These are phyloP conservation scores for Nesospiza acunhae DNA, from an alignment of 2,113 vertebrate genomes.

Conservation along the genomic window DNA sequence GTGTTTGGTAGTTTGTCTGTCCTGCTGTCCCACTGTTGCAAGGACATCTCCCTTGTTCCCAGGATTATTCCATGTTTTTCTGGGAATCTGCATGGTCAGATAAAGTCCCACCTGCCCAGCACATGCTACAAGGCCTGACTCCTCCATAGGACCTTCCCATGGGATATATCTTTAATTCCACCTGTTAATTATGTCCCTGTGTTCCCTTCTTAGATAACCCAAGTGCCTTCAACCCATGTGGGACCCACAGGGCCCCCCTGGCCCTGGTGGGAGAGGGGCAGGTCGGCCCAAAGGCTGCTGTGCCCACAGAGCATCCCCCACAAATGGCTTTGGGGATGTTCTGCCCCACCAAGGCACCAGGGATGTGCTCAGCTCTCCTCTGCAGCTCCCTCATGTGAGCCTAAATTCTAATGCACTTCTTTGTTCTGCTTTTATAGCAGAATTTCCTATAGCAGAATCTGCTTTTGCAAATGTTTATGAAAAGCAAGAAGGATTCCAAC, in stretches of 20 bases:
- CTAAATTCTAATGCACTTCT: background rate
- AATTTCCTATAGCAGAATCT: background rate
- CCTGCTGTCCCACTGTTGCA: background rate
- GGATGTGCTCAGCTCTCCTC: background rate
- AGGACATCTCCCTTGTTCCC: background rate
- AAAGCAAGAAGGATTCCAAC: background rate
- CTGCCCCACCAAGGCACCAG: background rate
- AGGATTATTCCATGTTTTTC: background rate
- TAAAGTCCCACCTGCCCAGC: background rate
- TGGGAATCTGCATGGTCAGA: background rate
- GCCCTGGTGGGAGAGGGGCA: background rate
- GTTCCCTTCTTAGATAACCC: background rate
- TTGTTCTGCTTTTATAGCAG: background rate
- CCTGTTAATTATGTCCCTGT: background rate
- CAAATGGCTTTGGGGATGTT: background rate
- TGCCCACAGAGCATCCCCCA: background rate
- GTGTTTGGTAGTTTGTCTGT: background rate
- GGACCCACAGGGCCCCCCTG: background rate
- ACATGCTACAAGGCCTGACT: background rate
- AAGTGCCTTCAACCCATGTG: rapidly evolving
- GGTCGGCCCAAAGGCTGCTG: background rate
- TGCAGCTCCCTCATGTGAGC: background rate
- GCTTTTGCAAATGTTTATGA: background rate
- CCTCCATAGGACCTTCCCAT: rapidly evolving
- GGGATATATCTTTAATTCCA: rapidly evolving